Percentiles rank a stretch among this genome's conserved stretches.
phyloP scores from a whole-genome alignment of 2,888 invertebrate species.

The Heliconius aoede region DNA sequence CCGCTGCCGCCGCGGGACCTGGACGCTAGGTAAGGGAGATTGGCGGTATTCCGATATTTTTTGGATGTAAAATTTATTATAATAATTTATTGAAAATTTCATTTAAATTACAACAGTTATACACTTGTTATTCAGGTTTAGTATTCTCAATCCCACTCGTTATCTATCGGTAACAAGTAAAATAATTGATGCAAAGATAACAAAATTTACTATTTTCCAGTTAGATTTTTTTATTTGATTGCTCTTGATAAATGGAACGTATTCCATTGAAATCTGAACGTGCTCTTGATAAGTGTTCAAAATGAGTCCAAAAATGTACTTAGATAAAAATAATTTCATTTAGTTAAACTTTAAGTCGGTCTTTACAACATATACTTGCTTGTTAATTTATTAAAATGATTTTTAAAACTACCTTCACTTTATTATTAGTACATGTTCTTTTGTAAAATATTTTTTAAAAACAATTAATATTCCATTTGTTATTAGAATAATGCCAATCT shows the following conservation, averaged over 20 bases:
- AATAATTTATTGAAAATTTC: neutral
- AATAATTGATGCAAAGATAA: no score
- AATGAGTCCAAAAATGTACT: neutral
- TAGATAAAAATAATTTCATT: neutral
- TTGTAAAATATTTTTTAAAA: neutral
- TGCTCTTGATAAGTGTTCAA: no score
- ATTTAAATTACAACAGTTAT: neutral
- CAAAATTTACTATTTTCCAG: no score
- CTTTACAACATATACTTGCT: neutral
- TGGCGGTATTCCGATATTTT: constrained; percentile 17
- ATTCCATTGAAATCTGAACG: no score
- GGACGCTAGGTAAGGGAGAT: constrained; percentile 68
- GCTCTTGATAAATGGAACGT: no score
- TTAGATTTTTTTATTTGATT: no score
- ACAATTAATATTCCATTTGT: neutral
- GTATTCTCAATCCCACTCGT: neutral
- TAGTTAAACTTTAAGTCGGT: neutral
- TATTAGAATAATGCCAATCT: constrained; percentile 37
- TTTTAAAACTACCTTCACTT: neutral
- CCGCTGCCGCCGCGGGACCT: constrained; percentile 76
- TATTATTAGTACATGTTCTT: neutral
- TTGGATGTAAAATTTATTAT: neutral
- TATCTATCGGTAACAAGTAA: neutral
- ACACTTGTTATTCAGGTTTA: neutral
- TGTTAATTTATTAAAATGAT: neutral